Evolutionary conservation across 1,140 invertebrate species (phyloP).

Genomic region (Scaptodrosophila lebanonensis): DNA sequence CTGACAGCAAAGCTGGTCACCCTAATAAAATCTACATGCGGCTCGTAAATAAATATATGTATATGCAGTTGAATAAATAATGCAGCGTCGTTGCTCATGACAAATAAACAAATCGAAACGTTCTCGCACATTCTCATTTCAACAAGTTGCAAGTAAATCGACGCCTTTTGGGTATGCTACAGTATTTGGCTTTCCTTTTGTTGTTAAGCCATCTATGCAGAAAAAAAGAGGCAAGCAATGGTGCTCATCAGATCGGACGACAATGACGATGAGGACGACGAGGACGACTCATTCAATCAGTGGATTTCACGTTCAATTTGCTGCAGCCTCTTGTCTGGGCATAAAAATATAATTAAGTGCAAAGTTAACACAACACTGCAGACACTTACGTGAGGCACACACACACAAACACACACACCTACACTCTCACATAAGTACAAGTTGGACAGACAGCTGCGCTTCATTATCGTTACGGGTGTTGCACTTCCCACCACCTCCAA

Average conservation of each 20-base stretch:
- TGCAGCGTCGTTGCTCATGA: conserved; percentile 7
- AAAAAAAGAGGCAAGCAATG: too few relatives aligned
- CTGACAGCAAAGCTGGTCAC: too few relatives aligned
- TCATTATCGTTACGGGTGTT: conserved; percentile 31
- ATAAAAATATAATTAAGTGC: conserved; percentile 66
- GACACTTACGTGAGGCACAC: conserved; percentile 12
- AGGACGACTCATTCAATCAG: too few relatives aligned
- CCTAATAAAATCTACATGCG: too few relatives aligned
- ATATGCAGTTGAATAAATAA: too few relatives aligned
- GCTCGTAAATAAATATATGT: too few relatives aligned
- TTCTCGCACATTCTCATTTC: conserved; percentile 17
- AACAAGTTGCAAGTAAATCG: conserved; percentile 24
- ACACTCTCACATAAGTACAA: too few relatives aligned
- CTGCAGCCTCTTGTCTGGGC: conserved; percentile 23
- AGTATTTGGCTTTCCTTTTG: not conserved
- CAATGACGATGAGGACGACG: too few relatives aligned
- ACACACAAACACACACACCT: not conserved
- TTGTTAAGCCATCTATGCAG: conserved; percentile 10
- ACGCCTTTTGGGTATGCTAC: conserved; percentile 12
- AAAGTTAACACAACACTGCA: conserved; percentile 39
- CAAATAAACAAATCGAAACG: conserved; percentile 45
- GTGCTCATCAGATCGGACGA: too few relatives aligned
- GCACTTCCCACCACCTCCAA: not conserved
- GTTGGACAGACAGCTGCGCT: conserved; percentile 12
- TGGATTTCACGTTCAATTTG: conserved; percentile 65